phyloP scores from a whole-genome alignment of 2,888 invertebrate genomes.

The Parelbella ahira region DNA sequence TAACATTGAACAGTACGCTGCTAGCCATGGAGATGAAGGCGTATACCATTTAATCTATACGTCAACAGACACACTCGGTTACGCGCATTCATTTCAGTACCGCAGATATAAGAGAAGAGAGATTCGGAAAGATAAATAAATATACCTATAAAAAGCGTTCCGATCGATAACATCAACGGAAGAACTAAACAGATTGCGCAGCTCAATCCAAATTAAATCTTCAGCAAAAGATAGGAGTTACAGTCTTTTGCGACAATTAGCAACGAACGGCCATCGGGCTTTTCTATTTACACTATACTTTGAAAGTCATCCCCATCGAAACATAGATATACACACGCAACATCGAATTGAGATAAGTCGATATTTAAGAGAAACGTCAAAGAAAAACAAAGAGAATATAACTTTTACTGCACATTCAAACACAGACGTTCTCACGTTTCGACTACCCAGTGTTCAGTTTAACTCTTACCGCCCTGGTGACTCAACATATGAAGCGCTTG shows the following conservation, averaged over 20 bases:
- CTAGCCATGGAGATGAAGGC: conserved; percentile 77
- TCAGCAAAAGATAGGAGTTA: conserved; percentile 78
- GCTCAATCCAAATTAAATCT: conserved; percentile 80
- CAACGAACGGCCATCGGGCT: conserved; percentile 81
- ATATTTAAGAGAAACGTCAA: conserved; percentile 80
- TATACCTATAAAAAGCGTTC: conserved; percentile 80
- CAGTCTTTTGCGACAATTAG: conserved; percentile 80
- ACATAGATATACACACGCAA: conserved; percentile 79
- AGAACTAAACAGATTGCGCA: conserved; percentile 80
- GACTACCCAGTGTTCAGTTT: conserved; percentile 76
- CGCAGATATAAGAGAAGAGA: conserved; percentile 74
- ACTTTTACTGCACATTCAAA: conserved; percentile 78
- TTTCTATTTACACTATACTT: conserved; percentile 76
- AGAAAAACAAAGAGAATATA: conserved; percentile 78
- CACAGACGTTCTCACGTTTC: conserved; percentile 79
- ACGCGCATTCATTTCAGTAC: conserved; percentile 77
- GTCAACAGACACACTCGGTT: conserved; percentile 70
- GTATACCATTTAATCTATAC: conserved; percentile 72
- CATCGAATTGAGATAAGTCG: conserved; percentile 78
- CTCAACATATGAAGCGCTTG: conserved; percentile 94
- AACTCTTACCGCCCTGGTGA: conserved; percentile 96
- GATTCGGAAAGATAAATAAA: conserved; percentile 78
- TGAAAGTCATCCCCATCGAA: conserved; percentile 78
- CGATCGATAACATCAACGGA: conserved; percentile 70
- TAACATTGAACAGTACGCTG: conserved; percentile 75